phyloP scores from a whole-genome alignment of 2,113 vertebrate species.

The Capreolus pygargus region DNA sequence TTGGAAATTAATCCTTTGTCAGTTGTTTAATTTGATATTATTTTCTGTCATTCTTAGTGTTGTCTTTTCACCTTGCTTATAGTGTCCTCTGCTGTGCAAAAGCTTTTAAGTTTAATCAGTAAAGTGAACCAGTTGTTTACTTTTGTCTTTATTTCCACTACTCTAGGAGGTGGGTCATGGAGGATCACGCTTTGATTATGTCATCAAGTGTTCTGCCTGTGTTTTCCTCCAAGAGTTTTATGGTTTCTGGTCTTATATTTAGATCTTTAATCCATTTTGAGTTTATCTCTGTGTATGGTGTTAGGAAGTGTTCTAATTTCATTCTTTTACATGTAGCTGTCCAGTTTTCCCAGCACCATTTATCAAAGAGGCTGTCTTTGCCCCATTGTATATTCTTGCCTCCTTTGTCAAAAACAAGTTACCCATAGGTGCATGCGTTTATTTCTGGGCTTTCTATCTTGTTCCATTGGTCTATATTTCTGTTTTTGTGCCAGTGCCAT shows the following conservation, averaged over 20 bases:
- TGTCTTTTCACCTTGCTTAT: background rate
- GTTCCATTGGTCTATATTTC: background rate
- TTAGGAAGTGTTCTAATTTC: background rate
- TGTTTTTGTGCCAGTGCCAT: background rate
- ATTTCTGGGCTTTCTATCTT: background rate
- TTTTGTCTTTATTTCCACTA: background rate
- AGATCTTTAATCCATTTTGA: background rate
- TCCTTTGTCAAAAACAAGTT: background rate
- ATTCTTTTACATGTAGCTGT: background rate
- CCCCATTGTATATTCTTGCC: background rate
- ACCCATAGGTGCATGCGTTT: background rate
- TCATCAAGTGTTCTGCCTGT: background rate
- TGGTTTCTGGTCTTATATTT: background rate
- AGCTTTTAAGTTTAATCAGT: fast-evolving
- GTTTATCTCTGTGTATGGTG: background rate
- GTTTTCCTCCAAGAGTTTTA: background rate
- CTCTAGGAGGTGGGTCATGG: background rate
- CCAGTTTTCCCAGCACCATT: background rate
- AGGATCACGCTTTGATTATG: background rate
- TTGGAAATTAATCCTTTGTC: background rate
- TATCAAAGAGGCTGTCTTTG: background rate
- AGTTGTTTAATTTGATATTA: background rate
- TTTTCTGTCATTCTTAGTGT: background rate
- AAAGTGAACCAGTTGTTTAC: background rate
- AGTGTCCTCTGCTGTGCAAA: background rate